Base-by-base conservation (phyloP, 2,113 vertebrate genomes). In the Strix aluco region DNA sequence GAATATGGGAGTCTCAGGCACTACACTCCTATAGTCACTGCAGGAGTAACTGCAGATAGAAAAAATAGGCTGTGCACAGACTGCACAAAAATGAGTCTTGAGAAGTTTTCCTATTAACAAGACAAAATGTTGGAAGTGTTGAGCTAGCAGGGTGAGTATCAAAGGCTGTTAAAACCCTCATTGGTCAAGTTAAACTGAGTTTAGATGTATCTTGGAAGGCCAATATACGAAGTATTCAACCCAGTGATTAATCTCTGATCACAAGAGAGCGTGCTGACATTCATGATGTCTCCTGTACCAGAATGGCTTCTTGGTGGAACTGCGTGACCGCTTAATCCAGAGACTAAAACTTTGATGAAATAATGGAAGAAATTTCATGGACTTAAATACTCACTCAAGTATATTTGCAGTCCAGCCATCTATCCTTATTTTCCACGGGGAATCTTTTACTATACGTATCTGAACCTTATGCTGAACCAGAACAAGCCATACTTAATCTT, bases 231-330 rank as follows among this genome's bases (percentile, higher is more conserved):
- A n/a, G 4, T 62, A 13, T 70, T 74, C 42, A 49, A 40, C 22
- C 6, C 30, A 58, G 3, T 29, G 40, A 63, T 47, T 84, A 51
- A 55, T 36, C 42, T 47, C 26, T 30, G 29, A 67, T 54, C 38
- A 67, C 1, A 4, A 74, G 20, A 55, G 8, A 70, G 5, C 0
- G 0, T 29, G n/a, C 34, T 66, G 27, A 4, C 15, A 7, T 13
- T 67, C 6, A 26, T 42, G 42, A 42, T 12, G 4, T 11, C 23
- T 84, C 11, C 34, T 57, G 13, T 61, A 51, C 5, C 20, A 84
- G 49, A 62, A 65, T 8, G 9, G 25, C 23, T 75, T 82, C 57
- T 91, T 29, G 32, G 10, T 36, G 42, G 32, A 86, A 34, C 18
- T 2, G 4, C 7, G 49, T 10, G 14, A 57, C 6, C 49, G 7